Conservation (phyloP, 2,888 invertebrate species). For the Andrena marginata region DNA sequence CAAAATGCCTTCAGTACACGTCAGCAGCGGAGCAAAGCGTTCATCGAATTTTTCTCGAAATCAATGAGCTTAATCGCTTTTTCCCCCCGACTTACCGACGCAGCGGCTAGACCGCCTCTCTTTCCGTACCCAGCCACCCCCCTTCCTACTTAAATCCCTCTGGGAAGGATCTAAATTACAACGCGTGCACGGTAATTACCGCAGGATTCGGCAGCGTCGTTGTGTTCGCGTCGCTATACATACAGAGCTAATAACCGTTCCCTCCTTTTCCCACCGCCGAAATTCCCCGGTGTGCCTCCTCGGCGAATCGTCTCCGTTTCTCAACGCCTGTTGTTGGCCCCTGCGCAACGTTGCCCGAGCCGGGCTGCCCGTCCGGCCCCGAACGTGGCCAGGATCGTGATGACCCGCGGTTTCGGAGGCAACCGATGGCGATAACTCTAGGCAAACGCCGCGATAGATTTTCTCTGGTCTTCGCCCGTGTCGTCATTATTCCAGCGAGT, state of each 20-base stretch:
- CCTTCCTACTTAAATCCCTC: conserved; percentile 56
- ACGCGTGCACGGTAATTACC: conserved; percentile 67
- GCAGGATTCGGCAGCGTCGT: conserved; percentile 57
- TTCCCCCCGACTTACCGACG: conserved; percentile 5
- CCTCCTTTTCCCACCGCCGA: conserved; percentile 19
- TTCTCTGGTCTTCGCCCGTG: conserved; percentile 55
- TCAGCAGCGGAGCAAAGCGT: neutral
- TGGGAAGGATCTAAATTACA: conserved; percentile 63
- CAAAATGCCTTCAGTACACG: neutral
- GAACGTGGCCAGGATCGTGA: conserved; percentile 49
- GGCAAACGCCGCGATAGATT: conserved; percentile 61
- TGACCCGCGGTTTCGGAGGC: conserved; percentile 60
- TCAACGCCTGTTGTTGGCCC: conserved; percentile 11
- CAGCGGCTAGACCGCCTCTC: conserved; percentile 9
- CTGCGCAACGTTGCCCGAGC: neutral
- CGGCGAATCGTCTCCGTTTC: conserved; percentile 23
- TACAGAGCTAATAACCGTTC: conserved; percentile 56
- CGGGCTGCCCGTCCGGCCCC: neutral
- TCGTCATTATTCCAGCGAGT: conserved; percentile 75
- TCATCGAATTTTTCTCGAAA: conserved; percentile 46
- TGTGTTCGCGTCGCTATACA: conserved; percentile 46
- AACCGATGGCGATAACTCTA: conserved; percentile 65
- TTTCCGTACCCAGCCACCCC: neutral
- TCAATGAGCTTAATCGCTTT: conserved; percentile 59
- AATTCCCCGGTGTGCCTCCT: conserved; percentile 9